Evolutionary conservation across 2,113 vertebrate species (phyloP).

Genomic region (Festucalex cinctus): DNA sequence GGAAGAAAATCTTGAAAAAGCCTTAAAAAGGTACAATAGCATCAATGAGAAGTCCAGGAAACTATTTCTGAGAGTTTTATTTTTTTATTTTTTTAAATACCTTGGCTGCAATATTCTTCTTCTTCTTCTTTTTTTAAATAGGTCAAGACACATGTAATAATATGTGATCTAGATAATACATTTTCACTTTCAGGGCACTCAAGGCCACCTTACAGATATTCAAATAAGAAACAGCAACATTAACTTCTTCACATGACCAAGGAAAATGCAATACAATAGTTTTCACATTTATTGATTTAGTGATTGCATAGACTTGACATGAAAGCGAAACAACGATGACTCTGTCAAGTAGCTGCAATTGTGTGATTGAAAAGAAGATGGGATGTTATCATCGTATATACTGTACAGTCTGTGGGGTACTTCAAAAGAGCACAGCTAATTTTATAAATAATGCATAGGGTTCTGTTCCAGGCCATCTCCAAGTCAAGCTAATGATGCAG

Average conservation of each 20-base stretch:
- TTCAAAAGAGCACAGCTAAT: constrained; percentile 30
- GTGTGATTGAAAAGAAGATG: constrained; percentile 20
- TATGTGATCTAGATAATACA: neutral
- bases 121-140: too few relatives aligned
- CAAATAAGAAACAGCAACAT: neutral
- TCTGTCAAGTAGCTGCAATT: constrained; percentile 2
- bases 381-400: constrained; percentile 11
- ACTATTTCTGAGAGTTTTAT: too few relatives aligned
- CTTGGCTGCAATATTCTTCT: too few relatives aligned
- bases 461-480: constrained; percentile 20
- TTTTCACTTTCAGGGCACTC: neutral
- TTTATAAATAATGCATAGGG: constrained; percentile 55
- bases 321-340: neutral
- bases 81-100: too few relatives aligned
- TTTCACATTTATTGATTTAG: neutral
- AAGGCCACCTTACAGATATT: neutral
- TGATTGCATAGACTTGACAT: too few relatives aligned
- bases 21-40: neutral
- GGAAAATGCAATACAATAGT: neutral
- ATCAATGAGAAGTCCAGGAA: too few relatives aligned
- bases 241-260: neutral
- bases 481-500: constrained; percentile 43
- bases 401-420: constrained; percentile 19
- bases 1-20: neutral
- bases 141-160: neutral